phyloP scores from a whole-genome alignment of 1,140 invertebrate genomes.

The Muscidifurax raptorellus region DNA sequence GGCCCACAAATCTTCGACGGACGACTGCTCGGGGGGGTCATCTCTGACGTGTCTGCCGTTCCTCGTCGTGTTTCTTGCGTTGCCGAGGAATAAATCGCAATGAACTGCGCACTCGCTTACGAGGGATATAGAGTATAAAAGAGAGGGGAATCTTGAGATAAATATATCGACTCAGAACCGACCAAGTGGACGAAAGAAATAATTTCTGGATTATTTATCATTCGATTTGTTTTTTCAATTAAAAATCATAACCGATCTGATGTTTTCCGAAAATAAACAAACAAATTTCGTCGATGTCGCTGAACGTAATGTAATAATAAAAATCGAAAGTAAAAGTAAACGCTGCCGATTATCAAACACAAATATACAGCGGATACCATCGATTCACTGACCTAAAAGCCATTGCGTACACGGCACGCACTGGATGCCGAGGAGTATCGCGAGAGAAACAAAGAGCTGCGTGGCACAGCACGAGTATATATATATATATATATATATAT shows the following conservation, averaged over 20 bases:
- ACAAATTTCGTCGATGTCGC: no score
- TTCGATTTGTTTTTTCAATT: no score
- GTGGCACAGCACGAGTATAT: no score
- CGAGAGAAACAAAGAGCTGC: not conserved
- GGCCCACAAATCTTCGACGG: conserved; percentile 17
- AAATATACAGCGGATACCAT: not conserved
- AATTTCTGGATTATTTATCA: not conserved
- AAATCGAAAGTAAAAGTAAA: not conserved
- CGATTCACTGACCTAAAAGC: not conserved
- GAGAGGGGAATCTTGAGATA: not conserved
- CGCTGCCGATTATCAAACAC: no score
- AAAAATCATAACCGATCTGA: no score
- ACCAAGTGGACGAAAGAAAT: not conserved
- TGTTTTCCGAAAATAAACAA: no score
- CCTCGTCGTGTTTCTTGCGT: not conserved
- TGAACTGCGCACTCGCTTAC: not conserved
- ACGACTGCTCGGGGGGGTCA: not conserved
- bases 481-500: no score
- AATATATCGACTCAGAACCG: not conserved
- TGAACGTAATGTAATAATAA: no score
- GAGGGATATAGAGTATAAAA: not conserved
- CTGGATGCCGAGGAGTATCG: not conserved
- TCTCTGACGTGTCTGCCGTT: not conserved
- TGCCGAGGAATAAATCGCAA: not conserved
- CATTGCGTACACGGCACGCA: not conserved